Percentiles rank a stretch among this genome's conserved stretches.
phyloP scores from a whole-genome alignment of 2,113 vertebrate genomes.

The Hucho hucho region DNA sequence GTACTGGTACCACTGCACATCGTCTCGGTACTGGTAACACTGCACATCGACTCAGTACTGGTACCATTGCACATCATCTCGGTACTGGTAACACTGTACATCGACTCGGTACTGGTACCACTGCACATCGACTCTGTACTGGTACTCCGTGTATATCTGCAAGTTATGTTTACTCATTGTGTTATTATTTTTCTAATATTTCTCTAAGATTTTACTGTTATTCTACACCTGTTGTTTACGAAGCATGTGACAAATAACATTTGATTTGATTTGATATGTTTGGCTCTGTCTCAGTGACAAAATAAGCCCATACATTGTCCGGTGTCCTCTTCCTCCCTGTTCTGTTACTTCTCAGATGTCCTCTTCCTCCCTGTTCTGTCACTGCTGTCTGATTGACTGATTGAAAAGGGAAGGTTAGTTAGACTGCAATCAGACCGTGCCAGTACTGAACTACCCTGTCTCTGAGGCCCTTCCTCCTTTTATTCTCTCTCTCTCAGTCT shows the following conservation, averaged over 20 bases:
- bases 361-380: slow-evolving; percentile 4
- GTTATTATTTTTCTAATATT: too few relatives aligned
- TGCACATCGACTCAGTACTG: too few relatives aligned
- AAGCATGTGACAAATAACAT: background rate
- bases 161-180: too few relatives aligned
- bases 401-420: slow-evolving; percentile 11
- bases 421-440: background rate
- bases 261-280: too few relatives aligned
- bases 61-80: too few relatives aligned
- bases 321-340: background rate
- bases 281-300: slow-evolving; percentile 8
- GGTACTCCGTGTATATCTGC: too few relatives aligned
- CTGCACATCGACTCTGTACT: too few relatives aligned
- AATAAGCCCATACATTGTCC: background rate
- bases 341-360: background rate
- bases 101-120: too few relatives aligned
- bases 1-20: too few relatives aligned
- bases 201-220: too few relatives aligned
- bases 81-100: too few relatives aligned
- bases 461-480: background rate
- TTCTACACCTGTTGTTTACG: background rate
- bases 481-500: background rate
- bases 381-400: slow-evolving; percentile 10
- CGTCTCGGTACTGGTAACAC: too few relatives aligned
- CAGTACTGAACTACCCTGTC: background rate